Evolutionary conservation across 2,797 vertebrate species (phyloP).

Genomic region (Scolopax rusticola): DNA sequence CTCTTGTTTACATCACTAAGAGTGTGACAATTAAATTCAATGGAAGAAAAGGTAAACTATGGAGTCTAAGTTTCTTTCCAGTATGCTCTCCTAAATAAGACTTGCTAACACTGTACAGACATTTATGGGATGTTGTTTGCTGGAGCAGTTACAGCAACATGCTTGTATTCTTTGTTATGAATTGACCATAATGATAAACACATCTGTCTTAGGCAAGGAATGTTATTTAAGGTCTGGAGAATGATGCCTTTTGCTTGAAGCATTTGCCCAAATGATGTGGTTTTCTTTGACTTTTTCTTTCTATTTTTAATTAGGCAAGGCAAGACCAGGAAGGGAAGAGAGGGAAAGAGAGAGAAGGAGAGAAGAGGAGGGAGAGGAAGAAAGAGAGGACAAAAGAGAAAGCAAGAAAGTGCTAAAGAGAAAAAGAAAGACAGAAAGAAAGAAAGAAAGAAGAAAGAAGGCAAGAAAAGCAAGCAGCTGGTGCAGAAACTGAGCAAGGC

Average conservation of each 20-base stretch:
- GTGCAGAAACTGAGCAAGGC: slow-evolving; percentile 62
- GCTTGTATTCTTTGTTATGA: background rate
- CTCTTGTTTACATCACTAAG: background rate
- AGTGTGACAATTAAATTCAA: background rate
- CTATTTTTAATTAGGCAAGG: background rate
- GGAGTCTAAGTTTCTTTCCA: background rate
- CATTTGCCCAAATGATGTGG: background rate
- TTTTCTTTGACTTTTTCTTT: background rate
- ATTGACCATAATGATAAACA: background rate
- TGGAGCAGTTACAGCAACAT: background rate
- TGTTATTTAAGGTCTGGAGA: background rate
- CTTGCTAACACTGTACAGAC: background rate
- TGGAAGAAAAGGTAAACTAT: background rate
- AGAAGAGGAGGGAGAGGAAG: rapidly evolving
- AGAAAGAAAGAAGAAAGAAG: background rate
- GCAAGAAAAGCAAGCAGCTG: slow-evolving; percentile 73
- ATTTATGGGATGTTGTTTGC: background rate
- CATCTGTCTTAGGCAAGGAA: background rate
- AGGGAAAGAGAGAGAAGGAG: background rate
- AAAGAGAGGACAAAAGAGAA: background rate
- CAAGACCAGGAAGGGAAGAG: background rate
- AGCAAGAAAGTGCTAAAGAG: background rate
- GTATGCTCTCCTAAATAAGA: background rate
- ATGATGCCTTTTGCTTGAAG: background rate
- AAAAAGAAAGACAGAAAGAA: background rate